Evolutionary conservation across 2,113 vertebrate species (phyloP).

Genomic region (Elachura formosa): DNA sequence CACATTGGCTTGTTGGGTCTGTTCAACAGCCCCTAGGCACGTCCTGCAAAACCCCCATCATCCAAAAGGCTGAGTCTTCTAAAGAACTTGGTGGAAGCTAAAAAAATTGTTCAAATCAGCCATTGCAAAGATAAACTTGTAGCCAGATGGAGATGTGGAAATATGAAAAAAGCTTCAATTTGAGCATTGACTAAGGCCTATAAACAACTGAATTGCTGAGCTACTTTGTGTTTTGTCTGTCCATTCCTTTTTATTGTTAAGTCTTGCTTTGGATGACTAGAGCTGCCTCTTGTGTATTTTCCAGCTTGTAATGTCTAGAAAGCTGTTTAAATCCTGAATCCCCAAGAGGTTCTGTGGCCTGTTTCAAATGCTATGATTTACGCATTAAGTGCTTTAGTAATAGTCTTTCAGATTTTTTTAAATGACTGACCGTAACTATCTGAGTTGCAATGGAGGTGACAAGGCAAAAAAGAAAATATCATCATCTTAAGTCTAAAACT

Average conservation of each 20-base stretch:
- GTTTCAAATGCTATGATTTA: conserved; percentile 8
- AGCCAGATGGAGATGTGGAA: neutral
- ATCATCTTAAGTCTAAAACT: neutral
- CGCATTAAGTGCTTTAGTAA: neutral
- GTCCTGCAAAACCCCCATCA: neutral
- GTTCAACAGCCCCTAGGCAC: neutral
- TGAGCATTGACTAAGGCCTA: neutral
- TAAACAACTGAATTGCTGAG: conserved; percentile 26
- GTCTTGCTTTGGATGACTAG: conserved; percentile 23
- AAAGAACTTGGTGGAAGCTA: neutral
- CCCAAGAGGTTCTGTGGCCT: neutral
- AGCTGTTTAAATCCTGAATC: neutral
- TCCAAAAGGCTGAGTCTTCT: neutral
- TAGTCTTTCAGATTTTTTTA: neutral
- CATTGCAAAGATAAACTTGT: neutral
- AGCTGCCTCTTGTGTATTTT: conserved; percentile 20
- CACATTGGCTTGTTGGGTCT: accelerated
- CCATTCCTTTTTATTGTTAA: neutral
- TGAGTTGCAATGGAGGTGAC: neutral
- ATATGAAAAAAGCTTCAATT: neutral
- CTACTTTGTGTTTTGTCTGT: conserved; percentile 18
- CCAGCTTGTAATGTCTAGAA: conserved; percentile 21
- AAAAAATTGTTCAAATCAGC: neutral
- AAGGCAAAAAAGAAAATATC: neutral
- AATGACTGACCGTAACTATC: neutral